Base-by-base conservation (phyloP, 2,888 invertebrate genomes). In the Theretra japonica region DNA sequence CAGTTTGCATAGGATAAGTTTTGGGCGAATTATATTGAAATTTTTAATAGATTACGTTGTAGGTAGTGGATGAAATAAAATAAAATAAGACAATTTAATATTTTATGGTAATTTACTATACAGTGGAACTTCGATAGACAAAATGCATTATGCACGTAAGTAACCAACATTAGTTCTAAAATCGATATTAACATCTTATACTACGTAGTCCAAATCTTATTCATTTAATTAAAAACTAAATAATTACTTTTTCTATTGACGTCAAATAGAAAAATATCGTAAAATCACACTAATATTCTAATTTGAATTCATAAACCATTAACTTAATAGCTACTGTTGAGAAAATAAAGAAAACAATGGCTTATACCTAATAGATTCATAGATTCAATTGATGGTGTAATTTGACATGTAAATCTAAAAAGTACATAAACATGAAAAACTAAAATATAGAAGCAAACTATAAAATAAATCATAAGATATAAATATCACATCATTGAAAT, bases 261-360 rank as follows among this genome's bases (percentile, higher is more conserved):
- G 65, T 65, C 65, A 48, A 41, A 65, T 48, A 65, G 48, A 65
- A 65, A 65, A 62, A 62, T 8, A 21, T 21, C 21, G n/a, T 11
- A 8, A 5, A n/a, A 5, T 8, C 33, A 2, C 19, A 60, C n/a
- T 19, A 60, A 30, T 6, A 33, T n/a, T 28, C 28, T 19, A n/a
- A 33, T 7, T 30, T 2, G 5, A 30, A n/a, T 60, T 41, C 41
- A 41, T 41, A 41, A 41, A 41, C 41, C 41, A 41, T 41, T 41
- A 41, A 41, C 41, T 41, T 15, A 11, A 15, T 41, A 41, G 41
- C 11, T 41, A 41, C 41, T 41, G 41, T 41, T 41, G 41, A 7
- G 33, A 33, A 7, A 7, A 33, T 7, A 33, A 41, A 41, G 7
- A 41, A 41, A 21, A 11, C 2, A 21, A 57, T 57, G 7, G n/a